Percentiles rank a stretch among this genome's conserved stretches.
These are phyloP conservation scores for Pantherophis alleghaniensis DNA, from an alignment of 2,797 vertebrate species.

Conservation along the genomic window DNA sequence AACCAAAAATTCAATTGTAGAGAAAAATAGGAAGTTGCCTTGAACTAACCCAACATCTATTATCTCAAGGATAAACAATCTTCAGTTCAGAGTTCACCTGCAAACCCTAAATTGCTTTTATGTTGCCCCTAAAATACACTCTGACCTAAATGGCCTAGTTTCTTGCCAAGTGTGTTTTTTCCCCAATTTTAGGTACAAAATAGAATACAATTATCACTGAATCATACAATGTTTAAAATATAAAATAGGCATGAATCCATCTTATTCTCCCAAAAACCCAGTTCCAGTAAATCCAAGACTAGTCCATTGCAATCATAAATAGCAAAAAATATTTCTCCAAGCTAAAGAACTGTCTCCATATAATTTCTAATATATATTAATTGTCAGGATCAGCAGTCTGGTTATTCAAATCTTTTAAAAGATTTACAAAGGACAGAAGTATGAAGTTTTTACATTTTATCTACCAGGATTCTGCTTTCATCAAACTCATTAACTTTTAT, in stretches of 20 bases:
- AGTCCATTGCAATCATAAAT: background rate
- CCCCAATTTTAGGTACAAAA: background rate
- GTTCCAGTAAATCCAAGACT: background rate
- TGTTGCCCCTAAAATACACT: background rate
- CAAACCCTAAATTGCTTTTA: background rate
- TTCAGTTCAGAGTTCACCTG: background rate
- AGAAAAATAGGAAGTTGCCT: background rate
- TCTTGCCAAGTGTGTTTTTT: background rate
- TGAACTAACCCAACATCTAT: background rate
- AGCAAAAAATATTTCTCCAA: background rate
- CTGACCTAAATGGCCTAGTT: background rate
- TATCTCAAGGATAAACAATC: background rate
- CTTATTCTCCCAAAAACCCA: background rate
- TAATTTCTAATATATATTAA: background rate
- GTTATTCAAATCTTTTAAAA: background rate
- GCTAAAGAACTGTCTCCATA: background rate
- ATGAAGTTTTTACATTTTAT: background rate
- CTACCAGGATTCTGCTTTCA: slow-evolving; percentile 12
- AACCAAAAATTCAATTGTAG: background rate
- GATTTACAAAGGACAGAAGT: background rate
- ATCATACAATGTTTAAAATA: background rate
- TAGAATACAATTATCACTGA: background rate
- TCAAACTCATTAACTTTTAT: slow-evolving; percentile 44
- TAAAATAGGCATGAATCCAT: background rate
- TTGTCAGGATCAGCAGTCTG: background rate